Percentiles rank a stretch among this genome's conserved stretches.
Conservation (phyloP, 2,113 vertebrate species). For the Ursus arctos region DNA sequence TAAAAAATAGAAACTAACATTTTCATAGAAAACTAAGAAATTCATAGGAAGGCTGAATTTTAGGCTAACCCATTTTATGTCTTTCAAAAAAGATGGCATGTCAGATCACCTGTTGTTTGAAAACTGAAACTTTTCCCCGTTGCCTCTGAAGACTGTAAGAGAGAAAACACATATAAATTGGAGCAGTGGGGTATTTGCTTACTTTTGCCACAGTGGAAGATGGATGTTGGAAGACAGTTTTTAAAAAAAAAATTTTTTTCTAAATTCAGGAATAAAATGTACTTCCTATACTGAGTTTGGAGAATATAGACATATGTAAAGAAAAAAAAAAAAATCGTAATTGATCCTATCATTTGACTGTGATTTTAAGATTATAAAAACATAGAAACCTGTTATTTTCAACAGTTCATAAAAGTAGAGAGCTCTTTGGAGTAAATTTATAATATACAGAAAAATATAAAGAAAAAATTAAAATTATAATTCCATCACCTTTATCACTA, state of each 20-base stretch:
- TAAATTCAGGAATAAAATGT: constrained; percentile 3
- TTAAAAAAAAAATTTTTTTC: not conserved
- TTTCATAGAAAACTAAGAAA: constrained; percentile 60
- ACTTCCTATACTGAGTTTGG: not conserved
- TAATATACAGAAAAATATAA: not conserved
- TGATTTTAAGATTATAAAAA: constrained; percentile 41
- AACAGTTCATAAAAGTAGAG: constrained; percentile 38
- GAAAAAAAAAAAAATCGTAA: constrained; percentile 1
- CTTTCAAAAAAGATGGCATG: constrained; percentile 57
- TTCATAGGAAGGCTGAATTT: constrained; percentile 50
- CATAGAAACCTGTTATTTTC: not conserved
- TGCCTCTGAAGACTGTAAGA: constrained; percentile 32
- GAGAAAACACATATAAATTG: constrained; percentile 69
- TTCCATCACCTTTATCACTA: not conserved
- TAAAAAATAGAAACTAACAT: constrained; percentile 62
- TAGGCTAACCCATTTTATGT: constrained; percentile 61
- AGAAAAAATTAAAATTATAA: not conserved
- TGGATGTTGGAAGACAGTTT: not conserved
- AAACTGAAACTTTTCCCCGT: not conserved
- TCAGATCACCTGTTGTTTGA: constrained; percentile 72
- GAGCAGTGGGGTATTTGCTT: constrained; percentile 25
- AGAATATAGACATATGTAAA: constrained; percentile 8
- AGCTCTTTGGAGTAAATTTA: not conserved
- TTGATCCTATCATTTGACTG: not conserved
- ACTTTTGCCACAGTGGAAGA: constrained; percentile 24